Evolutionary conservation across 1,140 invertebrate genomes (phyloP).

Genomic region (Lasioglossum baleicum): DNA sequence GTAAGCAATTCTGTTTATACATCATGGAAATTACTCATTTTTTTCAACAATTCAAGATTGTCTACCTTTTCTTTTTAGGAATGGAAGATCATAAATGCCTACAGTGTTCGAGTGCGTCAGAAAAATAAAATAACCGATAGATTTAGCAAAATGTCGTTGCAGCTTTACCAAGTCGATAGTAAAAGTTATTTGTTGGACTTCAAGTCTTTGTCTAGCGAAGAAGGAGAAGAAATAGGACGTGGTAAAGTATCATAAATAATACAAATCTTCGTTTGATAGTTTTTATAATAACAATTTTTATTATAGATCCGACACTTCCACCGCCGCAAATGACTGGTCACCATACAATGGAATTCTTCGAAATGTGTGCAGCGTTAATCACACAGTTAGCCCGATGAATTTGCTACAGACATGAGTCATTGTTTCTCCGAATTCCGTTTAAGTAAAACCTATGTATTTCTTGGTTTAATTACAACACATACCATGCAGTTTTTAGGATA

Average conservation of each 20-base stretch:
- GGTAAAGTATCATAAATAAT: conserved; percentile 70
- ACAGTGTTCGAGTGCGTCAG: conserved; percentile 94
- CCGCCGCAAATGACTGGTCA: conserved; percentile 83
- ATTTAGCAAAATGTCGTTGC: conserved; percentile 98
- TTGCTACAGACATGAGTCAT: conserved; percentile 9
- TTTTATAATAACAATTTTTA: not conserved
- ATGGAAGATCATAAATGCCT: conserved; percentile 99
- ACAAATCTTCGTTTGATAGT: not conserved
- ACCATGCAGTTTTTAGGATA: conserved; percentile 22
- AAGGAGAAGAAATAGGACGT: conserved; percentile 83
- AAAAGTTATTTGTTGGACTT: conserved; percentile 99
- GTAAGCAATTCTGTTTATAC: conserved; percentile 78
- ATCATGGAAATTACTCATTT: not conserved
- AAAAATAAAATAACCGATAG: conserved; percentile 90
- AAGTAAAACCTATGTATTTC: not conserved
- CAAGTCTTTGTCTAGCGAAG: conserved; percentile 93
- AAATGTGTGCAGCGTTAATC: conserved; percentile 99
- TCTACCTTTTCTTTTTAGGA: conserved; percentile 81
- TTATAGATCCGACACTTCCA: conserved; percentile 74
- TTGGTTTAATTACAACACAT: conserved; percentile 6
- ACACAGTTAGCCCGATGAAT: conserved; percentile 95
- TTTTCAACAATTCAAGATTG: not conserved
- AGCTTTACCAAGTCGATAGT: conserved; percentile 99
- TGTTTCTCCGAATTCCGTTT: conserved; percentile 5
- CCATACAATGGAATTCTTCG: conserved; percentile 99